phyloP scores from a whole-genome alignment of 1,140 invertebrate species.

The Acromyrmex echinatior region DNA sequence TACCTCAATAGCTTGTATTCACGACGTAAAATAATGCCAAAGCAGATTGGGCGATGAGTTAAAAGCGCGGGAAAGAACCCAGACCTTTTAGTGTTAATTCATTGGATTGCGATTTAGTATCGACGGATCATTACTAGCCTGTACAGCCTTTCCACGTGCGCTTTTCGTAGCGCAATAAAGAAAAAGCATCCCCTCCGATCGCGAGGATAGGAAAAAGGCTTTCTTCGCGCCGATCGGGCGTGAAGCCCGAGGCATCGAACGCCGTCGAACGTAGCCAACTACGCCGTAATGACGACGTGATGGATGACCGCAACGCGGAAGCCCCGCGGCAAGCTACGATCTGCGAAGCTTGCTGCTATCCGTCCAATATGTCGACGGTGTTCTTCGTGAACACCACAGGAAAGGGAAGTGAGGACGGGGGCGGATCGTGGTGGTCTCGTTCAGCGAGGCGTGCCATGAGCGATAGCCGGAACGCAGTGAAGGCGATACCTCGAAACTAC shows the following conservation, averaged over 20 bases:
- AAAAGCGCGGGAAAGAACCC: neutral
- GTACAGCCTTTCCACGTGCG: neutral
- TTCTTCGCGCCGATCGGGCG: conserved; percentile 70
- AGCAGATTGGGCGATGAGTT: neutral
- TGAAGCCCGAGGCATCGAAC: conserved; percentile 75
- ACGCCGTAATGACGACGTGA: conserved; percentile 80
- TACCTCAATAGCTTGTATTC: neutral
- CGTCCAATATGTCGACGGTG: conserved; percentile 78
- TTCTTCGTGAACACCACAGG: conserved; percentile 55
- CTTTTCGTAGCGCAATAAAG: conserved; percentile 3
- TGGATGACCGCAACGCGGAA: conserved; percentile 78
- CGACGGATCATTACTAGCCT: conserved; percentile 29
- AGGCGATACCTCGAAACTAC: conserved; percentile 69
- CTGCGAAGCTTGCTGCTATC: conserved; percentile 42
- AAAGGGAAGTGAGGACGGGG: conserved; percentile 21
- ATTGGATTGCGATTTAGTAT: conserved; percentile 22
- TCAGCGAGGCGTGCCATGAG: conserved; percentile 80
- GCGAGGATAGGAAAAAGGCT: conserved; percentile 30
- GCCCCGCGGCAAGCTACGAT: conserved; percentile 68
- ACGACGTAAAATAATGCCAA: neutral
- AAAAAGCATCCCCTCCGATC: conserved; percentile 21
- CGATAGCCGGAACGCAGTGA: conserved; percentile 71
- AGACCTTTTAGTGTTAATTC: conserved; percentile 14
- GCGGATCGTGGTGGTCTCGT: conserved; percentile 58
- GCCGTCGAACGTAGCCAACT: conserved; percentile 27